Conservation (phyloP, 2,888 invertebrate genomes). For the Unio pictorum region DNA sequence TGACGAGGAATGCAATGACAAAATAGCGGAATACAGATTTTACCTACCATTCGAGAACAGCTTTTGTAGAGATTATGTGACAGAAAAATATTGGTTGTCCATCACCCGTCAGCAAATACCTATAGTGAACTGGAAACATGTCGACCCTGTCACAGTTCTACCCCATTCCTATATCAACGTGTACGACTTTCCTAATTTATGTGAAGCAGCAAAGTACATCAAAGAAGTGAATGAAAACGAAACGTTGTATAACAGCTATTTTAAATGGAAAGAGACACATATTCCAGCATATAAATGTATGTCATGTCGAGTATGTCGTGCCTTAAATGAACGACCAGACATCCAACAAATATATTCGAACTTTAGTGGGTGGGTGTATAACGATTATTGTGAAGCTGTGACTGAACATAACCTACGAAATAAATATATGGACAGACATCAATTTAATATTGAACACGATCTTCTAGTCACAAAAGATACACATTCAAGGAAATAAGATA, state of each 20-base stretch:
- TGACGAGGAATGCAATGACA: background rate
- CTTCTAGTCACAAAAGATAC: too few species aligned
- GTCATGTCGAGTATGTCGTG: too few species aligned
- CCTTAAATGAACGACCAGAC: too few species aligned
- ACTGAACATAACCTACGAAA: too few species aligned
- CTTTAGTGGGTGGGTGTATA: too few species aligned
- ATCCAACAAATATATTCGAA: too few species aligned
- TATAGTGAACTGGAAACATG: conserved; percentile 16
- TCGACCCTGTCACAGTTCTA: conserved; percentile 11
- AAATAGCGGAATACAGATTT: conserved; percentile 12
- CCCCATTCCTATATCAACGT: conserved; percentile 25
- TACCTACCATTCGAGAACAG: conserved; percentile 23
- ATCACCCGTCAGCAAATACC: conserved; percentile 12
- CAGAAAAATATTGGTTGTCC: conserved; percentile 25
- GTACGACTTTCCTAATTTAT: conserved; percentile 13
- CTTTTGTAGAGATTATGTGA: conserved; percentile 17
- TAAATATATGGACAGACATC: too few species aligned
- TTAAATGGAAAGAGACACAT: conserved; percentile 15
- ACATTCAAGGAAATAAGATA: too few species aligned
- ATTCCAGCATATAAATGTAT: too few species aligned
- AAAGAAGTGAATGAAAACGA: conserved; percentile 17
- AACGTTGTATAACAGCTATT: conserved; percentile 21
- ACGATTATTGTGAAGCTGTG: too few species aligned
- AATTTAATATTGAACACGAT: too few species aligned
- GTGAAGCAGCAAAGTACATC: conserved; percentile 17